Evolutionary conservation across 2,888 invertebrate genomes (phyloP).

Genomic region (Ochropleura plecta): DNA sequence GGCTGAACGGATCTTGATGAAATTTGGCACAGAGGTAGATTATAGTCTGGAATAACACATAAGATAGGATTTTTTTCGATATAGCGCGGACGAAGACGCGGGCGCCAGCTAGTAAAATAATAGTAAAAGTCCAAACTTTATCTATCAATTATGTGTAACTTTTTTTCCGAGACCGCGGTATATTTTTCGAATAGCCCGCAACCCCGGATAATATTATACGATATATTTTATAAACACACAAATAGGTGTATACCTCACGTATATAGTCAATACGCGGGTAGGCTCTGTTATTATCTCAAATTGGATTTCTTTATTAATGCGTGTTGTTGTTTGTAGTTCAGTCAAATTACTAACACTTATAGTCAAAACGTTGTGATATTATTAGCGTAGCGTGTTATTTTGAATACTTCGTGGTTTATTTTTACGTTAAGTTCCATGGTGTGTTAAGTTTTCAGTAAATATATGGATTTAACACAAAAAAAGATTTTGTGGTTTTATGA

Average conservation of each 20-base stretch:
- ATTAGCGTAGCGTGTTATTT: neutral
- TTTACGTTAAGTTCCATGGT: neutral
- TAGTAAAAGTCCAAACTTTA: too few species aligned
- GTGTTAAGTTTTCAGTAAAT: neutral
- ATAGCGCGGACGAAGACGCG: too few species aligned
- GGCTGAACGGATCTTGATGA: too few species aligned
- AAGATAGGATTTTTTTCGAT: too few species aligned
- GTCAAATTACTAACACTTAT: slow-evolving; percentile 3
- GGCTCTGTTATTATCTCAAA: slow-evolving; percentile 14
- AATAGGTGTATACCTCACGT: neutral
- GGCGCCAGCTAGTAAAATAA: too few species aligned
- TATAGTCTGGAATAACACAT: too few species aligned
- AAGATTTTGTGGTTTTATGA: too few species aligned
- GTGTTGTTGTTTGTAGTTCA: slow-evolving; percentile 25
- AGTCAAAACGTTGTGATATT: neutral
- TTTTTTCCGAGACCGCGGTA: too few species aligned
- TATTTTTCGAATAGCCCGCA: too few species aligned
- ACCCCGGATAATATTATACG: too few species aligned
- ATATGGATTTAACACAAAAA: neutral
- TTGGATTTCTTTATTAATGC: slow-evolving; percentile 40
- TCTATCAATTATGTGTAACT: too few species aligned
- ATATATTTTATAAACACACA: neutral
- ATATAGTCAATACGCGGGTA: neutral
- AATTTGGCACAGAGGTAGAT: too few species aligned
- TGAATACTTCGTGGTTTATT: neutral